phyloP scores from a whole-genome alignment of 2,797 vertebrate genomes.

The Chelon labrosus region DNA sequence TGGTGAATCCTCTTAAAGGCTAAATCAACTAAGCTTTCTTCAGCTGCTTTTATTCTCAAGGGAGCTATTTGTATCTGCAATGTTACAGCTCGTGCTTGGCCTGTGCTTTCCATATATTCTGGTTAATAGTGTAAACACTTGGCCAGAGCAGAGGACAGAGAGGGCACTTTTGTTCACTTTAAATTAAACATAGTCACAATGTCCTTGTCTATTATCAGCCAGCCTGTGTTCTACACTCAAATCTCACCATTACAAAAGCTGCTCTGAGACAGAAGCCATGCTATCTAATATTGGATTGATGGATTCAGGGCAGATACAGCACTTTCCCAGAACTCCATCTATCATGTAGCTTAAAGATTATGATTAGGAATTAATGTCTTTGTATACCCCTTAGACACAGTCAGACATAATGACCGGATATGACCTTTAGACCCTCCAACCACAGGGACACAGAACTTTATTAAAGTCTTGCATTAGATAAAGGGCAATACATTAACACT shows the following conservation, averaged over 20 bases:
- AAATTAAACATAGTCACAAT: neutral
- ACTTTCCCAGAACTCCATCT: neutral
- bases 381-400: neutral
- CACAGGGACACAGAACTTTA: neutral
- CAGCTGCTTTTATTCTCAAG: slow-evolving; percentile 15
- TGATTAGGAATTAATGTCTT: neutral
- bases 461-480: neutral
- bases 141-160: neutral
- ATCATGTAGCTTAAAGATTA: neutral
- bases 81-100: neutral
- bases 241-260: neutral
- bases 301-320: neutral
- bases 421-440: slow-evolving; percentile 1
- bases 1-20: neutral
- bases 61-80: slow-evolving; percentile 18
- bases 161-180: slow-evolving; percentile 1
- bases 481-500: slow-evolving; percentile 10
- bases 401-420: slow-evolving; percentile 6
- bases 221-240: neutral
- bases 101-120: slow-evolving; percentile 6
- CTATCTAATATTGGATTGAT: neutral
- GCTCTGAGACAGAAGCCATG: neutral
- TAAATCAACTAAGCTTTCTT: neutral
- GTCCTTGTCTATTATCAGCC: slow-evolving; percentile 13
- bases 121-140: slow-evolving; percentile 15